phyloP scores from a whole-genome alignment of 2,113 vertebrate genomes.

The Telmatochromis brichardi region DNA sequence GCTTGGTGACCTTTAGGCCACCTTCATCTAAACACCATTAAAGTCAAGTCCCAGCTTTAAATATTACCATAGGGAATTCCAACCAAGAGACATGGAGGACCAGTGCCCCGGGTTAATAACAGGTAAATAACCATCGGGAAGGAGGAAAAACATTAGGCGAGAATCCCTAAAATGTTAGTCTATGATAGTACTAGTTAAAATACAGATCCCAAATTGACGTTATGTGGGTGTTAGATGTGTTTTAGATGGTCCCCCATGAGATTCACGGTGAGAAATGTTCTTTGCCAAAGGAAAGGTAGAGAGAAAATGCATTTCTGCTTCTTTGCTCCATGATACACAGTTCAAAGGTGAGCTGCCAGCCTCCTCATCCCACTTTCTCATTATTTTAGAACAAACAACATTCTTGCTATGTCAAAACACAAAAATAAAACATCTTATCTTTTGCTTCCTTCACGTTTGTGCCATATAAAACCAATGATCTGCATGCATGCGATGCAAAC shows the following conservation, averaged over 20 bases:
- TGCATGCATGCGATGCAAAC: background rate
- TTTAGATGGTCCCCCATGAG: constrained; percentile 46
- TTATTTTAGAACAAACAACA: constrained; percentile 34
- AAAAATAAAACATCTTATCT: background rate
- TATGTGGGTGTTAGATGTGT: constrained; percentile 62
- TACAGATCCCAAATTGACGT: constrained; percentile 38
- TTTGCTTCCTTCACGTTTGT: background rate
- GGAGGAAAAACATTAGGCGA: background rate
- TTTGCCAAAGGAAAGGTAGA: constrained; percentile 42
- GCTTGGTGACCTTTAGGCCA: background rate
- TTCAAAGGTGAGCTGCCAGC: constrained; percentile 35
- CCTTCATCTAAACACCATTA: background rate
- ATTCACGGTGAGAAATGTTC: constrained; percentile 39
- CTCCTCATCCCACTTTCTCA: constrained; percentile 12
- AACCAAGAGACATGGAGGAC: background rate
- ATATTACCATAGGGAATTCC: background rate
- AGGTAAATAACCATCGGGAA: background rate
- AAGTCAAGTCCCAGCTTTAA: background rate
- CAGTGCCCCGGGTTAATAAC: constrained; percentile 6
- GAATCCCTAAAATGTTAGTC: constrained; percentile 19
- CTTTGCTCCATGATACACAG: constrained; percentile 11
- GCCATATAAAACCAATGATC: background rate
- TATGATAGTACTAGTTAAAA: constrained; percentile 30
- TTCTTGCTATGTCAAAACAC: background rate
- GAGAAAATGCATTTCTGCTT: constrained; percentile 5